Conservation (phyloP, 2,113 vertebrate genomes). For the Phasianus colchicus region DNA sequence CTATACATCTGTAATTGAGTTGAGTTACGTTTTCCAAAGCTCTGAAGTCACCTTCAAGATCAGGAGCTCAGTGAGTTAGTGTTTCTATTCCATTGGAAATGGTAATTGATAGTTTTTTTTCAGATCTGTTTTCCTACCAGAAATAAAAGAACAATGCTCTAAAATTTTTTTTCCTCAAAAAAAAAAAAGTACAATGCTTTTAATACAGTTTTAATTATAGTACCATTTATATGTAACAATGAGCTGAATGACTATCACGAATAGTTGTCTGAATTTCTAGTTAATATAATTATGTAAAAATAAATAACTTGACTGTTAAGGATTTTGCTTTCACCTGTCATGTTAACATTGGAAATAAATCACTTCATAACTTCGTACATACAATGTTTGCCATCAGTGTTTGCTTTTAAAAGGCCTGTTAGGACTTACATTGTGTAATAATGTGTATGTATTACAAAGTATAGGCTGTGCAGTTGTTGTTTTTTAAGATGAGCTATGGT, state of each 20-base stretch:
- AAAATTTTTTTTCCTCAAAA: background rate
- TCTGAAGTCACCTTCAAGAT: background rate
- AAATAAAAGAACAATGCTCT: background rate
- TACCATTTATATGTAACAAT: background rate
- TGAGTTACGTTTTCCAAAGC: background rate
- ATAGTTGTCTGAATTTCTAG: background rate
- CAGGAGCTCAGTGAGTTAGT: background rate
- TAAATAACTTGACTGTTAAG: background rate
- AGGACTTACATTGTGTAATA: background rate
- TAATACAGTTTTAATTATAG: background rate
- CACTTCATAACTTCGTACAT: no score
- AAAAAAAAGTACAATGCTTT: background rate
- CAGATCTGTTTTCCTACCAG: background rate
- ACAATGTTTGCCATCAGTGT: background rate
- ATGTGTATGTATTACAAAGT: background rate
- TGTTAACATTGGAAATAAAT: no score
- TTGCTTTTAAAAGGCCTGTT: background rate
- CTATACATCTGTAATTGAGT: fast-evolving
- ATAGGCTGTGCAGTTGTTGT: background rate
- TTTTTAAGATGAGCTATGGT: fast-evolving
- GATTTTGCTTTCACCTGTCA: background rate
- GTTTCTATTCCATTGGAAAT: background rate
- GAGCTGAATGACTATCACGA: background rate
- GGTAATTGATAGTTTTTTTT: background rate
- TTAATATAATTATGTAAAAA: background rate